phyloP scores from a whole-genome alignment of 23 tunicate species.

The Trididemnum miniatum region DNA sequence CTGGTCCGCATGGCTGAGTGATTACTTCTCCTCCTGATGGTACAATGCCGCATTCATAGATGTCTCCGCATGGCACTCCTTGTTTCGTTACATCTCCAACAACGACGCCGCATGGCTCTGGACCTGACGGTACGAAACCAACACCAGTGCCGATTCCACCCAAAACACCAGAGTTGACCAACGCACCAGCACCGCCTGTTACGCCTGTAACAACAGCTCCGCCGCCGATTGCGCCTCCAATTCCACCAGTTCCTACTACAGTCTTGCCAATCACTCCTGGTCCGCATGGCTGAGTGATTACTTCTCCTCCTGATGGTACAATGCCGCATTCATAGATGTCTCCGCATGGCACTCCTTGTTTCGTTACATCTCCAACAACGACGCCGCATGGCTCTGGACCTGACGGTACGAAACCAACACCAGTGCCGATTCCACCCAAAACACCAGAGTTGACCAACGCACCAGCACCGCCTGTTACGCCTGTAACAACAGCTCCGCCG shows the following conservation, averaged over 20 bases:
- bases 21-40: not conserved
- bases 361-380: not conserved
- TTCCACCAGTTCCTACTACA: not conserved
- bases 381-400: constrained; percentile 1
- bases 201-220: not conserved
- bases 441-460: not conserved
- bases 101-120: not conserved
- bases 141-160: not conserved
- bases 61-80: not conserved
- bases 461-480: not conserved
- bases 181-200: not conserved
- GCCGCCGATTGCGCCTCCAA: not conserved
- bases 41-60: not conserved
- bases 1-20: not conserved
- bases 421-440: not conserved
- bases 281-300: not conserved
- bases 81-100: not conserved
- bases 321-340: not conserved
- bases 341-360: not conserved
- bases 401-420: not conserved
- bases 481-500: not conserved
- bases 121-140: not conserved
- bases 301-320: not conserved
- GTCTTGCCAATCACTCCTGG: constrained; percentile 1
- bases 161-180: not conserved